phyloP scores from a whole-genome alignment of 2,113 vertebrate species.

The Brachyhypopomus occidentalis region DNA sequence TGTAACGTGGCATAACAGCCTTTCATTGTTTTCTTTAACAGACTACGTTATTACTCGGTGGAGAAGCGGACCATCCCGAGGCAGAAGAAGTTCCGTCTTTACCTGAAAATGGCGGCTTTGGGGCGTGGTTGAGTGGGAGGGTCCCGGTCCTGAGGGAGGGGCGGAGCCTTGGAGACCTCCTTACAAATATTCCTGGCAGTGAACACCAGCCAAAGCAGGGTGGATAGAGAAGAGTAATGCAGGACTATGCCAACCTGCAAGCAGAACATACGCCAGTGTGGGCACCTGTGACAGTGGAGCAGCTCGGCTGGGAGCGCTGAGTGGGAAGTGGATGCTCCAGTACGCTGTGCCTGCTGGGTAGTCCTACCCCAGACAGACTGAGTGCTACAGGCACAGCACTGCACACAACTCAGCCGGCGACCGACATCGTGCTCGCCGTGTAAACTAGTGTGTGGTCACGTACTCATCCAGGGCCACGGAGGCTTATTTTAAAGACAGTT shows the following conservation, averaged over 20 bases:
- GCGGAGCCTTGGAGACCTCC: conserved; percentile 85
- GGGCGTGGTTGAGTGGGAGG: conserved; percentile 66
- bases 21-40: not conserved
- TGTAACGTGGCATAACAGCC: not conserved
- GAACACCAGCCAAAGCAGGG: conserved; percentile 90
- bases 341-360: conserved; percentile 31
- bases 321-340: conserved; percentile 6
- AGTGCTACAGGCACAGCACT: conserved; percentile 32
- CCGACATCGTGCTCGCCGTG: no score
- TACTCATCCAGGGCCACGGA: not conserved
- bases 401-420: not conserved
- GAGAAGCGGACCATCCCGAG: no score
- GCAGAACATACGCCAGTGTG: conserved; percentile 45
- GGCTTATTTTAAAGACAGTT: not conserved
- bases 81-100: conserved; percentile 38
- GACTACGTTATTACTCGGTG: not conserved
- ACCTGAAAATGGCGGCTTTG: conserved; percentile 87
- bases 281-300: not conserved
- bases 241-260: conserved; percentile 87
- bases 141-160: conserved; percentile 73
- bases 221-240: conserved; percentile 89
- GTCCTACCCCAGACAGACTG: conserved; percentile 42
- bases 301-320: conserved; percentile 3
- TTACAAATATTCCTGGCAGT: conserved; percentile 91
- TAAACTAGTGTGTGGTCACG: no score